Percentiles rank a stretch among this genome's conserved stretches.
phyloP scores from a whole-genome alignment of 2,888 invertebrate genomes.

The Drosophila anceps region DNA sequence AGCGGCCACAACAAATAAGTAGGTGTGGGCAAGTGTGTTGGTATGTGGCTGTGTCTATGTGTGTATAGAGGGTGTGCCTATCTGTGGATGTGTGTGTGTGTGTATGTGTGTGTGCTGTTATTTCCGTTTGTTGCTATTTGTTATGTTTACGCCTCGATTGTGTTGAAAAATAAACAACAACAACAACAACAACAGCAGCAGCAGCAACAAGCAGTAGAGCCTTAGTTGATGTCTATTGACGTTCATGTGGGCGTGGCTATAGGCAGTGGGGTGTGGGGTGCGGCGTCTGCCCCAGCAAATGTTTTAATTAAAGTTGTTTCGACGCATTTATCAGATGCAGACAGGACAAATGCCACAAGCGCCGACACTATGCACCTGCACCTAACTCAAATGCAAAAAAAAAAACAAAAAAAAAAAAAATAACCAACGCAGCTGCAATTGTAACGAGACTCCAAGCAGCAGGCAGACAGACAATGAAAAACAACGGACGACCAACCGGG shows the following conservation, averaged over 20 bases:
- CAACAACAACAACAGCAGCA: conserved; percentile 4
- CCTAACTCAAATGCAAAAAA: conserved; percentile 34
- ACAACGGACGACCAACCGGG: conserved; percentile 9
- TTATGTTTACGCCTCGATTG: conserved; percentile 78
- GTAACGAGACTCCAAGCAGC: conserved; percentile 33
- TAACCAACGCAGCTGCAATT: conserved; percentile 31
- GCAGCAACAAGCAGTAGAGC: conserved; percentile 18
- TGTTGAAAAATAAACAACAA: conserved; percentile 71
- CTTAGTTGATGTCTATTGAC: conserved; percentile 68
- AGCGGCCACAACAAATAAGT: conserved; percentile 34
- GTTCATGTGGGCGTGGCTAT: conserved; percentile 18
- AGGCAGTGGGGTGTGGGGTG: background rate
- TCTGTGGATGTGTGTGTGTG: conserved; percentile 11
- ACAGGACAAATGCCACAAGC: conserved; percentile 72
- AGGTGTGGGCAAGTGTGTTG: conserved; percentile 19
- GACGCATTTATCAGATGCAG: conserved; percentile 79
- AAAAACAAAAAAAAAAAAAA: conserved; percentile 13
- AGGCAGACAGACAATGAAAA: conserved; percentile 35
- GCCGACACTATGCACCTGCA: conserved; percentile 43
- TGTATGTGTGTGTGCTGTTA: conserved; percentile 23
- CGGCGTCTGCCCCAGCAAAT: conserved; percentile 39
- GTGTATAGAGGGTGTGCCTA: conserved; percentile 28
- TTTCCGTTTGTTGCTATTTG: conserved; percentile 66
- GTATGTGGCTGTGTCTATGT: conserved; percentile 17
- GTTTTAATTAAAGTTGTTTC: conserved; percentile 81